phyloP scores from a whole-genome alignment of 2,797 vertebrate genomes.

The Schizothorax lantsangensis region DNA sequence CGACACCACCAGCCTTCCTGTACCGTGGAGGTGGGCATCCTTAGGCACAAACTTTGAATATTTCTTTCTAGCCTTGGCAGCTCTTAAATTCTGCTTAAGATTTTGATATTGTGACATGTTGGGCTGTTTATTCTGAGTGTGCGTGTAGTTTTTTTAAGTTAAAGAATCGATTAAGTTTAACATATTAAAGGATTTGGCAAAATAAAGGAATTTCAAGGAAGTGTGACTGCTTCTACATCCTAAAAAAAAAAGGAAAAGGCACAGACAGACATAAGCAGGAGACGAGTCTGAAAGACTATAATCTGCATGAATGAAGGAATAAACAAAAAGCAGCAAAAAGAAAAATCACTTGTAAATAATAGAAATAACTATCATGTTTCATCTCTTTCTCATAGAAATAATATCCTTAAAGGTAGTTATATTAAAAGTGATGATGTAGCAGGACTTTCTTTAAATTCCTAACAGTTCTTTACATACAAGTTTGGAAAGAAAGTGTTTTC shows the following conservation, averaged over 20 bases:
- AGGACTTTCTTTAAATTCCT: constrained; percentile 49
- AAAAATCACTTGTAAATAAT: constrained; percentile 46
- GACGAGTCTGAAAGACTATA: constrained; percentile 30
- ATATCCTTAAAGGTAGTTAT: constrained; percentile 50
- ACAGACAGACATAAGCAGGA: constrained; percentile 36
- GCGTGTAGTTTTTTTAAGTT: constrained; percentile 7
- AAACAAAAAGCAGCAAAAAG: not conserved
- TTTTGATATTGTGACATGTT: constrained; percentile 8
- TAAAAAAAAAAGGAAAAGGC: constrained; percentile 31
- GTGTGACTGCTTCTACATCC: constrained; percentile 25
- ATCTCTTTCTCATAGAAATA: constrained; percentile 54
- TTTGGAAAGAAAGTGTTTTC: constrained; percentile 51
- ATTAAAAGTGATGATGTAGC: constrained; percentile 58
- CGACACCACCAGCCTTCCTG: not conserved
- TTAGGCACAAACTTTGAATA: not conserved
- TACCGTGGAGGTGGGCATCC: not conserved
- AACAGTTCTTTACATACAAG: constrained; percentile 49
- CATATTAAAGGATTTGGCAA: constrained; percentile 52
- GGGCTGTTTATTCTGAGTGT: not conserved
- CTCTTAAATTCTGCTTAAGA: not conserved
- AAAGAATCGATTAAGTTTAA: constrained; percentile 3
- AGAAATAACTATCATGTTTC: constrained; percentile 50
- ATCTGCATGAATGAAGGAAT: constrained; percentile 18
- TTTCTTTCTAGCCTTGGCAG: not conserved
- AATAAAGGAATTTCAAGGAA: constrained; percentile 40